A percentile compares a stretch with the other conserved stretches of the same genome.
Evolutionary conservation across 2,797 vertebrate species (phyloP).

Genomic region (Serranus cabrilla): DNA sequence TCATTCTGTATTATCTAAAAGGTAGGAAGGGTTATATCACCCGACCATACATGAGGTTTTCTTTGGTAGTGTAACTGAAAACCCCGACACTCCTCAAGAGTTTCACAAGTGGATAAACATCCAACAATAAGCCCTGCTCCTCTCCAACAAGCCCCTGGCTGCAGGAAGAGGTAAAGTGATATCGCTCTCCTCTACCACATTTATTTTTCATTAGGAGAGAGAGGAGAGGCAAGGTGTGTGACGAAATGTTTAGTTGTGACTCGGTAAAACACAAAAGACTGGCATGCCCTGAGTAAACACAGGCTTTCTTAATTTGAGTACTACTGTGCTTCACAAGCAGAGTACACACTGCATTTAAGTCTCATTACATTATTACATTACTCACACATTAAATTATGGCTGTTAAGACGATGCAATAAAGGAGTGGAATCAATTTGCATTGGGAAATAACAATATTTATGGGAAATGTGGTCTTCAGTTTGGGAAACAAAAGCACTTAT

Average conservation of each 20-base stretch:
- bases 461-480: background rate
- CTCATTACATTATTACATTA: background rate
- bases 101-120: background rate
- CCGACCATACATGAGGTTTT: background rate
- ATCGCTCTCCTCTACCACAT: slow-evolving; percentile 22
- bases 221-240: background rate
- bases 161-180: slow-evolving; percentile 21
- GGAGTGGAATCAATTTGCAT: background rate
- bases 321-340: background rate
- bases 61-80: background rate
- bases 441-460: background rate
- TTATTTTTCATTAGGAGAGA: slow-evolving; percentile 40
- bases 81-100: background rate
- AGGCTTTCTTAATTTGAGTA: background rate
- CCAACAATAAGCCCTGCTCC: background rate
- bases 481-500: background rate
- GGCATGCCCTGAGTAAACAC: background rate
- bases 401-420: background rate
- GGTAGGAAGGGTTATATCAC: background rate
- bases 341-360: background rate
- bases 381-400: background rate
- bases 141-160: accelerated
- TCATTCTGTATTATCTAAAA: background rate
- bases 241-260: background rate
- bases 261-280: background rate